Conservation (phyloP, 2,888 invertebrate species). For the Caenorhabditis sinica region DNA sequence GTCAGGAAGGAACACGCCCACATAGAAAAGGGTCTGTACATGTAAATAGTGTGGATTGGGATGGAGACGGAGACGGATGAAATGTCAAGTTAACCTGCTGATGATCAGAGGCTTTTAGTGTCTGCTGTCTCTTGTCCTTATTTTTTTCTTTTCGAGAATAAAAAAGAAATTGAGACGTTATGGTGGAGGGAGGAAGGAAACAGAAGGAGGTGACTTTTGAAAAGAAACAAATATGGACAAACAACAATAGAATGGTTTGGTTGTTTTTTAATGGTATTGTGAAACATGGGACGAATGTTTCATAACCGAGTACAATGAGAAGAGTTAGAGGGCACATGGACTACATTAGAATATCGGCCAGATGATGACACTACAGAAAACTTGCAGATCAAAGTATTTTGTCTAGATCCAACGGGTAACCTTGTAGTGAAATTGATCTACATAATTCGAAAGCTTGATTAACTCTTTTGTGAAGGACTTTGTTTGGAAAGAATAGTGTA, state of each 20-base stretch:
- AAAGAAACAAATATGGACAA: constrained; percentile 11
- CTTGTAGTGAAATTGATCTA: too few relatives aligned
- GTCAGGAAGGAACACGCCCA: constrained; percentile 51
- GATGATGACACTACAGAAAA: too few relatives aligned
- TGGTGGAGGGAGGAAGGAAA: constrained; percentile 6
- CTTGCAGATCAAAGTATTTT: too few relatives aligned
- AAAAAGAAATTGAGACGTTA: constrained; percentile 10
- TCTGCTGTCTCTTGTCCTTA: constrained; percentile 31
- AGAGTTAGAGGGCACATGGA: too few relatives aligned
- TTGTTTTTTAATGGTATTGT: constrained; percentile 12
- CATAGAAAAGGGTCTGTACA: constrained; percentile 22
- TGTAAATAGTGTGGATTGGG: constrained; percentile 27
- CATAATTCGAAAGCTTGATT: too few relatives aligned
- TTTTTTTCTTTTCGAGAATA: constrained; percentile 10
- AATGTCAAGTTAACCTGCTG: constrained; percentile 65
- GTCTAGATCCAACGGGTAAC: too few relatives aligned
- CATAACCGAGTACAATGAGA: not conserved
- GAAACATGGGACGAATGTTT: too few relatives aligned
- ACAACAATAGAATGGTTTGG: not conserved
- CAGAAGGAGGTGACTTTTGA: not conserved
- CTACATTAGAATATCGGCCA: too few relatives aligned
- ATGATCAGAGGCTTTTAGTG: constrained; percentile 52
- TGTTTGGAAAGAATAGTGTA: too few relatives aligned
- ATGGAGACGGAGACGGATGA: constrained; percentile 43
- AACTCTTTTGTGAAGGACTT: too few relatives aligned